Evolutionary conservation across 2,797 vertebrate species (phyloP).

Genomic region (Parauchenoglanis ngamensis): DNA sequence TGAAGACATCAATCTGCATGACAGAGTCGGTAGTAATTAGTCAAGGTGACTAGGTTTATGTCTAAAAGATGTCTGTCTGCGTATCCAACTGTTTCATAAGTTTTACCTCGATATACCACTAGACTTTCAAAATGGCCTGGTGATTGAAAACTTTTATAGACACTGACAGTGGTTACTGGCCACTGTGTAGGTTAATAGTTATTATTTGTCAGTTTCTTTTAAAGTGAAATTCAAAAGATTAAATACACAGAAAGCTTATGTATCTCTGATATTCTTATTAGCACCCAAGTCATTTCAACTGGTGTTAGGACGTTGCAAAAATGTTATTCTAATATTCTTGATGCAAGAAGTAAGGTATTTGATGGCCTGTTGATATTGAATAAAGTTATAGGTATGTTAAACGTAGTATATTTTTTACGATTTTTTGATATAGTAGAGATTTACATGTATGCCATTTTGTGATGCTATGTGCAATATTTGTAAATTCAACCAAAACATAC

Average conservation of each 20-base stretch:
- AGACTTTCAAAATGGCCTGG: neutral
- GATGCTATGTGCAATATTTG: slow-evolving; percentile 26
- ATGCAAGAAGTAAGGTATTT: slow-evolving; percentile 12
- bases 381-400: slow-evolving; percentile 13
- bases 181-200: neutral
- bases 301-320: neutral
- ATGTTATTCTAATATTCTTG: slow-evolving; percentile 2
- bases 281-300: neutral
- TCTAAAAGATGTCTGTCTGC: neutral
- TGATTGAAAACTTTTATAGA: neutral
- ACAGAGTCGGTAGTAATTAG: neutral
- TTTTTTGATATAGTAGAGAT: slow-evolving; percentile 30
- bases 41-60: slow-evolving; percentile 16
- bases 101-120: neutral
- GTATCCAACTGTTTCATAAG: neutral
- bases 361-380: neutral
- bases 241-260: neutral
- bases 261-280: neutral
- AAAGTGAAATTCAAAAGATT: neutral
- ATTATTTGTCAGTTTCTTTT: neutral
- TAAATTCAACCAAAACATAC: slow-evolving; percentile 8
- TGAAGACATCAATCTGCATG: neutral
- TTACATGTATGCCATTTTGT: slow-evolving; percentile 32
- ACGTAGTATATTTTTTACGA: slow-evolving; percentile 26
- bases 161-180: neutral